These are phyloP conservation scores for Agapetus fuscipes DNA, from an alignment of 2,888 invertebrate genomes.

Conservation along the genomic window DNA sequence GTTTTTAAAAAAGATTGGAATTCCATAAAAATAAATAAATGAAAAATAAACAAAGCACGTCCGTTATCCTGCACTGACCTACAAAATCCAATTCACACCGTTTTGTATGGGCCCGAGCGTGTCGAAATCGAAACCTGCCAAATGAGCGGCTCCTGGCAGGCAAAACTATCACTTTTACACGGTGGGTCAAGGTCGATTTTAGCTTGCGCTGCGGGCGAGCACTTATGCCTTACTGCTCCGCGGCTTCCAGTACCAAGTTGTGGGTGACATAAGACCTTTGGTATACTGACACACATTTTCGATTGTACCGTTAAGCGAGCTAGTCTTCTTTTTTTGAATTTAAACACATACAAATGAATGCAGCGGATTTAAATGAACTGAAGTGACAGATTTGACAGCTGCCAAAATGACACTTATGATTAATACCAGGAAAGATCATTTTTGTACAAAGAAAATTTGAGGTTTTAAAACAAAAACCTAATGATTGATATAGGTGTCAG, in stretches of 20 bases:
- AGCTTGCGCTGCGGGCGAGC: slow-evolving; percentile 4
- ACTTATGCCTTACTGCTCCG: slow-evolving; percentile 9
- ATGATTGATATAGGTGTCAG: no score
- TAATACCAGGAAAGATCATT: no score
- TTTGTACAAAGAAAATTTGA: no score
- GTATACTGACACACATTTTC: slow-evolving; percentile 48
- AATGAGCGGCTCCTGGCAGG: background rate
- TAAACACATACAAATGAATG: no score
- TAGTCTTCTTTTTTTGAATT: slow-evolving; percentile 16
- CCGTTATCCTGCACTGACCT: background rate
- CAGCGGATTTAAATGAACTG: no score
- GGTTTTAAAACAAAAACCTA: no score
- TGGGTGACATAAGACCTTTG: slow-evolving; percentile 26
- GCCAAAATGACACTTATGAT: no score
- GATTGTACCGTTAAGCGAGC: slow-evolving; percentile 35
- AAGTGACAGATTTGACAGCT: no score
- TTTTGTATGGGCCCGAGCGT: background rate
- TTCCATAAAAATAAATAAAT: background rate
- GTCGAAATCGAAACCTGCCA: background rate
- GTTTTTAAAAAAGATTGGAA: background rate
- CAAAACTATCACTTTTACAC: slow-evolving; percentile 13
- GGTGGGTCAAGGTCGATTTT: slow-evolving; percentile 19
- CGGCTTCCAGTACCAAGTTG: background rate
- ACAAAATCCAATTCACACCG: background rate
- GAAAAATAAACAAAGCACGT: background rate